Percentiles rank a stretch among this genome's conserved stretches.
Conservation (phyloP, 2,888 invertebrate species). For the Ischnus inquisitorius region DNA sequence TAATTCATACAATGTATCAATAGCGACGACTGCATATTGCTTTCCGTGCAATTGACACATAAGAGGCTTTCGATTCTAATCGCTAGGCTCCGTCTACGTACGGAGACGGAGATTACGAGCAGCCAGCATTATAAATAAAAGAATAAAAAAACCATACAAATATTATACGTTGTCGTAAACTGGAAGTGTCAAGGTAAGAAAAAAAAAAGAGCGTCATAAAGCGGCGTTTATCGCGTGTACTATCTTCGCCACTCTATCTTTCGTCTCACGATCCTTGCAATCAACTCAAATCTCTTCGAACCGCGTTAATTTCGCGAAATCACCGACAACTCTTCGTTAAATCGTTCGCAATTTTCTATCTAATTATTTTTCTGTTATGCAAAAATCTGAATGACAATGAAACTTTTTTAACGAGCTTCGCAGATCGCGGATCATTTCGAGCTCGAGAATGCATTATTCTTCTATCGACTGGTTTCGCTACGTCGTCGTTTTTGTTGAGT, state of each 20-base stretch:
- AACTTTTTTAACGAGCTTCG: too few species aligned
- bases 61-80: slow-evolving; percentile 8
- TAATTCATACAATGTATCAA: slow-evolving; percentile 10
- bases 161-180: background rate
- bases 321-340: too few species aligned
- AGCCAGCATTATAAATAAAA: background rate
- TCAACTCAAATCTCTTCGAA: background rate
- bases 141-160: background rate
- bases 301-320: background rate
- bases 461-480: too few species aligned
- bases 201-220: slow-evolving; percentile 1
- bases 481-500: too few species aligned
- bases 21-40: background rate
- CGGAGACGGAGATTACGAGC: background rate
- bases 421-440: too few species aligned
- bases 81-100: background rate
- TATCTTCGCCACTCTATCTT: background rate
- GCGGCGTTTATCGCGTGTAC: background rate
- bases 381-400: too few species aligned
- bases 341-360: too few species aligned
- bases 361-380: too few species aligned
- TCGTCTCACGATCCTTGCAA: background rate
- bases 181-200: slow-evolving; percentile 1
- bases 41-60: background rate
- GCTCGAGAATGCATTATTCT: too few species aligned